These are phyloP conservation scores for Nothocercus nigrocapillus DNA, from an alignment of 2,113 vertebrate species.

Conservation along the genomic window DNA sequence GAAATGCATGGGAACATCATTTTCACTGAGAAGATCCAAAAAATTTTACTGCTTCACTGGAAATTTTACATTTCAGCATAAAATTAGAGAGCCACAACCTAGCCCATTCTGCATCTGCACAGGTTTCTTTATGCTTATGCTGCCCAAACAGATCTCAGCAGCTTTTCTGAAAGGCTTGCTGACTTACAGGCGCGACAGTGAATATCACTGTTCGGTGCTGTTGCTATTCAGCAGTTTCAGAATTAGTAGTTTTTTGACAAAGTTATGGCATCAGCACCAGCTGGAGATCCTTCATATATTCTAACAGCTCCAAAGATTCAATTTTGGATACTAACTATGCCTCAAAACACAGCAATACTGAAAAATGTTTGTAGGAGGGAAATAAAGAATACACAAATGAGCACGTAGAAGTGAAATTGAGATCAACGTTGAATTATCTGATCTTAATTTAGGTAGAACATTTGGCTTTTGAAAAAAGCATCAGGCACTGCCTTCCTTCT, in stretches of 20 bases:
- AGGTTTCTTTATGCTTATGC: rapidly evolving
- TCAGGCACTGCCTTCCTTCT: neutral
- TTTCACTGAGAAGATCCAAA: neutral
- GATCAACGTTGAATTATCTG: neutral
- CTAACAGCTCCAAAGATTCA: neutral
- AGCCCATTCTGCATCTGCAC: neutral
- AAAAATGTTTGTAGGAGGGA: neutral
- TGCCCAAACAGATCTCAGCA: neutral
- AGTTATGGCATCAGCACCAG: neutral
- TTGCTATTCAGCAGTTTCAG: neutral
- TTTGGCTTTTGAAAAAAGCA: neutral
- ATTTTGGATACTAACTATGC: neutral
- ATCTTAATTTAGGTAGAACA: neutral
- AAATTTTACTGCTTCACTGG: neutral
- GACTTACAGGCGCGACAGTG: rapidly evolving
- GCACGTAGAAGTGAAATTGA: neutral
- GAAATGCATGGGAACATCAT: neutral
- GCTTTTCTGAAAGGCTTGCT: neutral
- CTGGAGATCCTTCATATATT: neutral
- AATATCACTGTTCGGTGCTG: neutral
- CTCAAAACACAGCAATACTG: neutral
- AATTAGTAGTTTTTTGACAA: neutral
- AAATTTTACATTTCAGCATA: neutral
- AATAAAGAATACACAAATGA: neutral
- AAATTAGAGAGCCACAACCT: neutral